Percentiles rank a stretch among this genome's conserved stretches.
Evolutionary conservation across 2,113 vertebrate species (phyloP).

Genomic region (Sminthopsis crassicaudata): DNA sequence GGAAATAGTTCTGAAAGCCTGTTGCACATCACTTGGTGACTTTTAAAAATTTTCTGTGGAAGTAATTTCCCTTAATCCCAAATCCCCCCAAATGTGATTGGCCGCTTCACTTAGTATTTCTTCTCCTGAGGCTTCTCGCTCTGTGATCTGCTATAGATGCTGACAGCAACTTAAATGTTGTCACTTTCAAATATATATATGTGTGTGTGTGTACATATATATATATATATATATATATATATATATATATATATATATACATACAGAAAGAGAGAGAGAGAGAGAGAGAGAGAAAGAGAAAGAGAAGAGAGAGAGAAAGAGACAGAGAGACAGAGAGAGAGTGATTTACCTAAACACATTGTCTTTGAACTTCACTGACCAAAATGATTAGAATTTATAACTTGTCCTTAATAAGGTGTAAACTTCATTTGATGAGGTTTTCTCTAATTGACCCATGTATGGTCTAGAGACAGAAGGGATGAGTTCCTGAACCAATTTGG

Average conservation of each 20-base stretch:
- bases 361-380: background rate
- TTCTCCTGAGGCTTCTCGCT: background rate
- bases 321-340: background rate
- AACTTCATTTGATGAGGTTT: background rate
- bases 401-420: background rate
- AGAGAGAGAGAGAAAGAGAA: too few species aligned
- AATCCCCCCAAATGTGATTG: background rate
- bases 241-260: too few species aligned
- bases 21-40: background rate
- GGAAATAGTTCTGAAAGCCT: background rate
- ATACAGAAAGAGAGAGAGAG: too few species aligned
- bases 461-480: background rate
- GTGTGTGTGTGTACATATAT: too few species aligned
- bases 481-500: background rate
- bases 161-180: background rate
- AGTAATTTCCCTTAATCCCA: background rate
- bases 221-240: too few species aligned
- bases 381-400: background rate
- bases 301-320: too few species aligned
- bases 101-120: background rate
- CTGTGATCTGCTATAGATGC: background rate
- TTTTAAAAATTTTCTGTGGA: background rate
- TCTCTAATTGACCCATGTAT: background rate
- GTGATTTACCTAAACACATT: background rate
- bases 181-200: background rate